These are phyloP conservation scores for Pseudoips prasinana DNA, from an alignment of 2,888 invertebrate species.

Conservation along the genomic window DNA sequence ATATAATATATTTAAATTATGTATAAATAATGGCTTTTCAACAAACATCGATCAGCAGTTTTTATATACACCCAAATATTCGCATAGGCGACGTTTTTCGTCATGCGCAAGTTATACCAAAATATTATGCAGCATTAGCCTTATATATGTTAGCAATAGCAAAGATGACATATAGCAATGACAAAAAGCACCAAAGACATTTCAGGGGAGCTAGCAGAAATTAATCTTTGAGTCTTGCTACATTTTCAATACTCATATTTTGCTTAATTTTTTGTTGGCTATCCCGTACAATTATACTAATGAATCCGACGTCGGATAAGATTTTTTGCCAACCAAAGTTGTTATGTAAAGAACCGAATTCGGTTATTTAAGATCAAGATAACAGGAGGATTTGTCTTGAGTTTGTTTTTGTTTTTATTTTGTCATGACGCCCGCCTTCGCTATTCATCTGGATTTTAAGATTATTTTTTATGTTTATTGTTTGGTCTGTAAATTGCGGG, in stretches of 20 bases:
- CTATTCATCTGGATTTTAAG: constrained; percentile 60
- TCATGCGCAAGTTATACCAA: too few species aligned
- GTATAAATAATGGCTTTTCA: too few species aligned
- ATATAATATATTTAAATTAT: too few species aligned
- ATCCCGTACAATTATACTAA: constrained; percentile 39
- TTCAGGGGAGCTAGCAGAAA: too few species aligned
- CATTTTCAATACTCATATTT: constrained; percentile 6
- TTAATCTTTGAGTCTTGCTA: background rate
- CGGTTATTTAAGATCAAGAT: constrained; percentile 43
- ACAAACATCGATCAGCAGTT: too few species aligned
- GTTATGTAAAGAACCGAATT: constrained; percentile 35
- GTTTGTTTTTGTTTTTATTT: constrained; percentile 51
- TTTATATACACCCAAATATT: too few species aligned
- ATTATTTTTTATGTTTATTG: constrained; percentile 59
- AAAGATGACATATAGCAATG: too few species aligned
- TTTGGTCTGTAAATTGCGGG: constrained; percentile 48
- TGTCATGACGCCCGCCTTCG: constrained; percentile 35
- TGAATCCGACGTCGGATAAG: constrained; percentile 37
- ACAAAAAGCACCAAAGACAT: too few species aligned
- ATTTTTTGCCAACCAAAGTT: constrained; percentile 26
- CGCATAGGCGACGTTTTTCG: too few species aligned
- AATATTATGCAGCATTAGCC: too few species aligned
- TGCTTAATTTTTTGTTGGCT: constrained; percentile 16
- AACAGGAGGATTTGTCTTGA: constrained; percentile 39
- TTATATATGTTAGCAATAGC: too few species aligned